Base-by-base conservation (phyloP, 1,140 invertebrate species). In the Caenorhabditis latens region DNA sequence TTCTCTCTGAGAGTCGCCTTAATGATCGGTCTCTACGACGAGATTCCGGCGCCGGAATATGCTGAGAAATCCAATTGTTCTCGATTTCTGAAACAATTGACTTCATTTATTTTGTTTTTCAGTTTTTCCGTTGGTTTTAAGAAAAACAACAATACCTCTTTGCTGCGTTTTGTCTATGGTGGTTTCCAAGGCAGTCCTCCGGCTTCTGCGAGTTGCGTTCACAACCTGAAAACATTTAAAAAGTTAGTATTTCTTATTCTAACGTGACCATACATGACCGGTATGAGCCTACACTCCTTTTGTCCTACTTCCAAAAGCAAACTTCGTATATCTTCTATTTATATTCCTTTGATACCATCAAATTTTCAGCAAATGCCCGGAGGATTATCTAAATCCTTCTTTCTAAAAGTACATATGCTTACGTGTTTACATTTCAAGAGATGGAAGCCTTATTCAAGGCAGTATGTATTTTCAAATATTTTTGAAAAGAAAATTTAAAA, bases 41-140 rank as follows among this genome's bases (percentile, higher is more conserved):
- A n/a, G 71, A 50, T 24, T 79, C 71, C 21, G 71, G 71, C 1
- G 71, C 71, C 14, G 71, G 71, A 53, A 79, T 79, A 24, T 79
- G 71, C 71, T 79, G 71, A 13, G 71, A 79, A 42, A 79, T 79
- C 71, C 71, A 79, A 79, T 79, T 50, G 21, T 79, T 79, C 40
- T 79, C 71, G n/a, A 79, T 79, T 79, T 79, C 71, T 79, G 40
- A 79, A 79, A 19, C 32, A 40, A 42, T 32, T 42, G 16, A 9
- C 9, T 21, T 67, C 2, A 21, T 67, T 14, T 40, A 21, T 14
- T 11, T 3, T 16, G 8, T 40, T 40, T 67, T 67, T 67, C 1
- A 53, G 46, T 79, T 79, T 48, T 79, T 21, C 5, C 19, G 8
- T 21, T 40, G 9, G 13, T 46, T 4, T 24, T 24, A 5, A 8